A percentile compares a stretch with the other conserved stretches of the same genome.
phyloP scores from a whole-genome alignment of 2,113 vertebrate species.

The Alectura lathami region DNA sequence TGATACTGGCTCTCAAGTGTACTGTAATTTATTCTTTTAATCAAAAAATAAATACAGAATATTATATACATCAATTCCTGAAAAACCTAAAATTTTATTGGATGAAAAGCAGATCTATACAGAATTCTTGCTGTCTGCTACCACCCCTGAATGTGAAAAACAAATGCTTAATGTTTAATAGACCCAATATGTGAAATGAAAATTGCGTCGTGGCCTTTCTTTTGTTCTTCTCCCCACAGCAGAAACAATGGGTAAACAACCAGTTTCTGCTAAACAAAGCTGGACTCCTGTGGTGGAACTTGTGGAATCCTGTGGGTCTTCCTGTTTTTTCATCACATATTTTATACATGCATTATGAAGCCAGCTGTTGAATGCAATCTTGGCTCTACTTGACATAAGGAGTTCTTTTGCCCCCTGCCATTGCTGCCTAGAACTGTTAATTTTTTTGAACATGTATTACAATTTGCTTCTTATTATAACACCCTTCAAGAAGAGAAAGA shows the following conservation, averaged over 20 bases:
- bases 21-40: slow-evolving; percentile 33
- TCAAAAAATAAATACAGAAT: slow-evolving; percentile 22
- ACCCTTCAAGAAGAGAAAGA: background rate
- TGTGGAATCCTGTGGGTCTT: background rate
- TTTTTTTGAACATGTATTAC: background rate
- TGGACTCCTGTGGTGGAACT: background rate
- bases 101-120: background rate
- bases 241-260: slow-evolving; percentile 4
- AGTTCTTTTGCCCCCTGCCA: slow-evolving; percentile 11
- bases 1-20: slow-evolving; percentile 4
- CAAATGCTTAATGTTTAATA: slow-evolving; percentile 24
- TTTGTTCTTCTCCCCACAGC: background rate
- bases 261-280: background rate
- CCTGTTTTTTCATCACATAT: background rate
- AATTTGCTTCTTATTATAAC: background rate
- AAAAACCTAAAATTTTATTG: background rate
- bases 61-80: background rate
- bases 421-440: background rate
- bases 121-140: background rate
- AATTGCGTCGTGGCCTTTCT: background rate
- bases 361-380: slow-evolving; percentile 35
- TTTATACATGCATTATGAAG: slow-evolving; percentile 12
- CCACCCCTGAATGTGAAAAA: background rate
- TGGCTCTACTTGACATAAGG: slow-evolving; percentile 24
- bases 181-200: background rate